Evolutionary conservation across 2,113 vertebrate species (phyloP).

Genomic region (Procavia capensis): DNA sequence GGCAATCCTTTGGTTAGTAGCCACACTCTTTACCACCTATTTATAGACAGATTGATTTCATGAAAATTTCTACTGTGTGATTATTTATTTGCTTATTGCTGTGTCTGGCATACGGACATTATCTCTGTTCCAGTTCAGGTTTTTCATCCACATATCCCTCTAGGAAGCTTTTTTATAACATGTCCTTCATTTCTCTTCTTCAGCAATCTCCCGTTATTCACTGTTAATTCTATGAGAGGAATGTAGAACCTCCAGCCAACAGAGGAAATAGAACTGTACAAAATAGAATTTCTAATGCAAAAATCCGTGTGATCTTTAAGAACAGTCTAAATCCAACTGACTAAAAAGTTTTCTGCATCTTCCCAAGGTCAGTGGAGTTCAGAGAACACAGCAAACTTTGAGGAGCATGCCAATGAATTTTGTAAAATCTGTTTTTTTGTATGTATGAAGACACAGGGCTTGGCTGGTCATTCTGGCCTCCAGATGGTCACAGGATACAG

Average conservation of each 20-base stretch:
- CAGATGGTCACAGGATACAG: constrained; percentile 64
- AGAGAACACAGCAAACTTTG: constrained; percentile 36
- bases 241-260: not conserved
- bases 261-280: constrained; percentile 47
- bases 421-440: constrained; percentile 72
- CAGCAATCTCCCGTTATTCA: not conserved
- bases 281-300: constrained; percentile 52
- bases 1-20: no score
- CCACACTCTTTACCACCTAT: not conserved
- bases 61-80: not conserved
- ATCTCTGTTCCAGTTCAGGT: not conserved
- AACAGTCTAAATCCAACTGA: constrained; percentile 16
- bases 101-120: not conserved
- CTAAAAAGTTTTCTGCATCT: constrained; percentile 62
- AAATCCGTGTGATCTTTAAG: constrained; percentile 55
- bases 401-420: constrained; percentile 60
- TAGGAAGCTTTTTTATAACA: not conserved
- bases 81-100: not conserved
- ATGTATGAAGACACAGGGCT: constrained; percentile 50
- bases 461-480: constrained; percentile 64
- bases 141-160: not conserved
- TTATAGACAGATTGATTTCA: not conserved
- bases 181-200: not conserved
- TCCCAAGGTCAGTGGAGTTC: constrained; percentile 58
- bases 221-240: constrained; percentile 44